Percentiles rank a stretch among this genome's conserved stretches.
These are phyloP conservation scores for Myotis vivesi DNA, from an alignment of 2,797 vertebrate species.

Conservation along the genomic window DNA sequence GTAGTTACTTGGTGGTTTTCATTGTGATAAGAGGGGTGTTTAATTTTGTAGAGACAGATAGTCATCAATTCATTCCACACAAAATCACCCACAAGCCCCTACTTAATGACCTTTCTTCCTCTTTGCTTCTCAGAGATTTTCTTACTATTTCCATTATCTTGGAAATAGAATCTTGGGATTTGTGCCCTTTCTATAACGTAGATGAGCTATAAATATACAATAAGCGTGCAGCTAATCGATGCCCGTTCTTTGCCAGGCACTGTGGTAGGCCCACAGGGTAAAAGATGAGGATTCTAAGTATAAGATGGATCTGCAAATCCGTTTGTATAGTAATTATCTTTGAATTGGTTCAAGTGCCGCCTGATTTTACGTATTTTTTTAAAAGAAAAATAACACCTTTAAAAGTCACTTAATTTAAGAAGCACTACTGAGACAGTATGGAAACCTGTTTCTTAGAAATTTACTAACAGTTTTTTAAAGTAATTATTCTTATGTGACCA, in stretches of 20 bases:
- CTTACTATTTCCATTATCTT: slow-evolving; percentile 38
- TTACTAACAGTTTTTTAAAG: neutral
- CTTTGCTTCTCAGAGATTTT: slow-evolving; percentile 25
- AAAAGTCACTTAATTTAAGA: slow-evolving; percentile 45
- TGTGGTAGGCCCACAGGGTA: neutral
- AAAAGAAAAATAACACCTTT: neutral
- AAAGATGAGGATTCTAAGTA: neutral
- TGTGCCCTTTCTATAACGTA: neutral
- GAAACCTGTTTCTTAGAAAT: neutral
- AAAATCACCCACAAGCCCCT: neutral
- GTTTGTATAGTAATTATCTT: slow-evolving; percentile 1
- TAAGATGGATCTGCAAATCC: slow-evolving; percentile 6
- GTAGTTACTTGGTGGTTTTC: slow-evolving; percentile 46
- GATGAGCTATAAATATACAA: neutral
- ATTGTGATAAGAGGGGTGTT: neutral
- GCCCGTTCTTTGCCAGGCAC: slow-evolving; percentile 6
- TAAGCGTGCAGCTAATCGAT: neutral
- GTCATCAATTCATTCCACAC: neutral
- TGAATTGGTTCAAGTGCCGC: neutral
- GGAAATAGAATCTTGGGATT: slow-evolving; percentile 35
- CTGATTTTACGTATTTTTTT: neutral
- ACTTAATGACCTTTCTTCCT: neutral
- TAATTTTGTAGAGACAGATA: slow-evolving; percentile 45
- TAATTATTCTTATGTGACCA: neutral
- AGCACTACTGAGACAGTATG: neutral